Evolutionary conservation across 2,797 vertebrate genomes (phyloP).

Genomic region (Leptoclinus maculatus): DNA sequence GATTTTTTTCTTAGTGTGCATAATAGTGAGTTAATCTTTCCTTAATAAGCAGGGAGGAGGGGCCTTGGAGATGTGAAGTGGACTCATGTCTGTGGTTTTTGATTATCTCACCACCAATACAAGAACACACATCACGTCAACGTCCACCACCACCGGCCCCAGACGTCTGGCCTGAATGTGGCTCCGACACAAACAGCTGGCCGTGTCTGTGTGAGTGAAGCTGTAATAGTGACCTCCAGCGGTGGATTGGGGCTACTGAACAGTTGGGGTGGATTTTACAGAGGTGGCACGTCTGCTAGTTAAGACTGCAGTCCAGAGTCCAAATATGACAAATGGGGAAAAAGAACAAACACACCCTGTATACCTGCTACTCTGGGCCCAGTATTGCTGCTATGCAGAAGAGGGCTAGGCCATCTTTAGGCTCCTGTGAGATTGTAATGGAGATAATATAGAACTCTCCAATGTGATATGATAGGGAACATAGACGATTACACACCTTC

Average conservation of each 20-base stretch:
- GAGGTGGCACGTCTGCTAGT: neutral
- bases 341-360: neutral
- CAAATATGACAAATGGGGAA: neutral
- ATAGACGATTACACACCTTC: neutral
- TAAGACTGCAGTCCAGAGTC: neutral
- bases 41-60: neutral
- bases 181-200: neutral
- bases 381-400: neutral
- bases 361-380: too few species aligned
- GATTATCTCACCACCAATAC: neutral
- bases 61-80: slow-evolving; percentile 1
- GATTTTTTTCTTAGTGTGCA: neutral
- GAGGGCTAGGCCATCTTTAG: too few species aligned
- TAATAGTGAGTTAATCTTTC: neutral
- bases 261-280: neutral
- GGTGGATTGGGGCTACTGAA: neutral
- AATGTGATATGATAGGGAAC: neutral
- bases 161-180: neutral
- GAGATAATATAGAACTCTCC: neutral
- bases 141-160: neutral
- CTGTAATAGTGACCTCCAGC: slow-evolving; percentile 4
- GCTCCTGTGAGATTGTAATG: neutral
- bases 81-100: neutral
- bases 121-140: neutral
- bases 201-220: neutral